Conservation (phyloP, 2,797 vertebrate species). For the Aeoliscus strigatus region DNA sequence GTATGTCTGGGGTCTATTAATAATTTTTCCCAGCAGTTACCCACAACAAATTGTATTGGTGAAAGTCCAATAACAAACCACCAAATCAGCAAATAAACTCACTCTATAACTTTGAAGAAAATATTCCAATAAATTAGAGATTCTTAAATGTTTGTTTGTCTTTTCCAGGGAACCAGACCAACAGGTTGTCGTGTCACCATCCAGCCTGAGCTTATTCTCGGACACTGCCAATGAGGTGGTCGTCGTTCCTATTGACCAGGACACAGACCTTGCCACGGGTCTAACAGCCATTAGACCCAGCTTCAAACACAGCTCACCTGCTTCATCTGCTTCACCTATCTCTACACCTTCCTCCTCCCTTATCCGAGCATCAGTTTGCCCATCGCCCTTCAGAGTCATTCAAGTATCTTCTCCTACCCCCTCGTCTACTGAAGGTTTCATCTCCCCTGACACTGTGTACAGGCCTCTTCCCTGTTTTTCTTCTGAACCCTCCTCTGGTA, state of each 20-base stretch:
- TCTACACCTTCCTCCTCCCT: constrained; percentile 8
- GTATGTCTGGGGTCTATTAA: constrained; percentile 43
- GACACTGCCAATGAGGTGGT: constrained; percentile 15
- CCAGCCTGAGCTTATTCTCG: neutral
- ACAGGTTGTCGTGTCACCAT: neutral
- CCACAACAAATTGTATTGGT: no score
- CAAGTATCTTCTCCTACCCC: constrained; percentile 24
- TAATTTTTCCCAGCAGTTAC: no score
- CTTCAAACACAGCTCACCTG: constrained; percentile 30
- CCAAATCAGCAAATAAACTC: no score
- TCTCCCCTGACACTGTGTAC: constrained; percentile 17
- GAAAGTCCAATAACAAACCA: no score
- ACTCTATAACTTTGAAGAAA: no score
- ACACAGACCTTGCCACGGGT: constrained; percentile 3
- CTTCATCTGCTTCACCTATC: constrained; percentile 28
- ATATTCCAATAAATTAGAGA: no score
- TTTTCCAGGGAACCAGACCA: constrained; percentile 35
- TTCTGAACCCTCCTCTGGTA: constrained; percentile 23
- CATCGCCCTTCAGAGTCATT: constrained; percentile 24
- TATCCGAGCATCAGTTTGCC: constrained; percentile 12
- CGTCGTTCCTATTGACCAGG: neutral
- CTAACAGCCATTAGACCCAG: constrained; percentile 49
- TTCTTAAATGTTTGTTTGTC: no score
- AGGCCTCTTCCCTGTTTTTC: constrained; percentile 35
- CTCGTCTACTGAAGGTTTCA: constrained; percentile 16